Percentiles rank a stretch among this genome's conserved stretches.
phyloP scores from a whole-genome alignment of 2,113 vertebrate species.

The Oreochromis aureus region DNA sequence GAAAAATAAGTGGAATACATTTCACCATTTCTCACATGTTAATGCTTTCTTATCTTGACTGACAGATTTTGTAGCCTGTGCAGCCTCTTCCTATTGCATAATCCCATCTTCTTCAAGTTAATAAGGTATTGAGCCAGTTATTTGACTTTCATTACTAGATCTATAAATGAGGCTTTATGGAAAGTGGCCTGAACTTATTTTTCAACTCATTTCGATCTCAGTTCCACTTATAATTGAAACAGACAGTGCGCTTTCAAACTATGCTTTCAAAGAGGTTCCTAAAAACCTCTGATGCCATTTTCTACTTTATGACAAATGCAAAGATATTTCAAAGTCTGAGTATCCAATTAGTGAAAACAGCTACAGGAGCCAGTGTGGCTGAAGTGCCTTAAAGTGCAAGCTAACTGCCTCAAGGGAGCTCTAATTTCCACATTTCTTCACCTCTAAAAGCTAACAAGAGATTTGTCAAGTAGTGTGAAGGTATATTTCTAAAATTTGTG shows the following conservation, averaged over 20 bases:
- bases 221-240: not conserved
- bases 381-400: not conserved
- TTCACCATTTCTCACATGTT: not conserved
- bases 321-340: not conserved
- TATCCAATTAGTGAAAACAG: constrained; percentile 34
- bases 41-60: not conserved
- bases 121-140: not conserved
- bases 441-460: not conserved
- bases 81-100: not conserved
- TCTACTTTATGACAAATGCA: not conserved
- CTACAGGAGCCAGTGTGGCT: not conserved
- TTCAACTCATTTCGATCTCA: not conserved
- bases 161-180: not conserved
- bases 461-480: not conserved
- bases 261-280: not conserved
- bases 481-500: not conserved
- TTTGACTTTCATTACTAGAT: not conserved
- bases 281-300: not conserved
- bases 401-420: constrained; percentile 17
- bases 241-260: not conserved
- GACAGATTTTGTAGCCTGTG: not conserved
- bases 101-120: not conserved
- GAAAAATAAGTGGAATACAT: not conserved
- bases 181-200: not conserved
- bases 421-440: not conserved